phyloP scores from a whole-genome alignment of 2,113 vertebrate genomes.

The Paracanthobrama guichenoti region DNA sequence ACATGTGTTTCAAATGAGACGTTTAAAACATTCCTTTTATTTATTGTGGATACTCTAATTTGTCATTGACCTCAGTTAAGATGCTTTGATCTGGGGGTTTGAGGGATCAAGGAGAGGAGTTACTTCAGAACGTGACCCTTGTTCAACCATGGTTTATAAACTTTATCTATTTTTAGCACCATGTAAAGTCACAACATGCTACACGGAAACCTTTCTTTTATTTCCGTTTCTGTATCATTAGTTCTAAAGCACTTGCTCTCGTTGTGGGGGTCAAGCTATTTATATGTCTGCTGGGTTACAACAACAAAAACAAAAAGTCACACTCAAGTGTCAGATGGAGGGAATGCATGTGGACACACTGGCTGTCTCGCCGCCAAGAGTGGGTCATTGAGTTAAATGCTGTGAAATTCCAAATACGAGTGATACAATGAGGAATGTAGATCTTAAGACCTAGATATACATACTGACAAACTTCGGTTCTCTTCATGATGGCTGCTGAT shows the following conservation, averaged over 20 bases:
- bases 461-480: conserved; percentile 20
- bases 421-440: conserved; percentile 60
- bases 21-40: not conserved
- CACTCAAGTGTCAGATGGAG: conserved; percentile 15
- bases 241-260: conserved; percentile 15
- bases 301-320: conserved; percentile 25
- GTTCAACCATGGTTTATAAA: conserved; percentile 35
- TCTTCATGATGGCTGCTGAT: not conserved
- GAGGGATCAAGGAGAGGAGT: not conserved
- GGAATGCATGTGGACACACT: not conserved
- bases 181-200: conserved; percentile 7
- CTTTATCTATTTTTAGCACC: not conserved
- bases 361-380: not conserved
- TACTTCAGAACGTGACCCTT: conserved; percentile 9
- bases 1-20: not conserved
- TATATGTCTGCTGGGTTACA: conserved; percentile 31
- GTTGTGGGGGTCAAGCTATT: conserved; percentile 36
- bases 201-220: conserved; percentile 12
- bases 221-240: conserved; percentile 31
- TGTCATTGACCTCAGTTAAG: not conserved
- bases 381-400: conserved; percentile 11
- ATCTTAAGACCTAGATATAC: conserved; percentile 48
- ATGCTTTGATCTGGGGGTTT: conserved; percentile 38
- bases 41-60: not conserved
- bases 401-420: conserved; percentile 64